phyloP scores from a whole-genome alignment of 1,140 invertebrate genomes.

The Linepithema humile region DNA sequence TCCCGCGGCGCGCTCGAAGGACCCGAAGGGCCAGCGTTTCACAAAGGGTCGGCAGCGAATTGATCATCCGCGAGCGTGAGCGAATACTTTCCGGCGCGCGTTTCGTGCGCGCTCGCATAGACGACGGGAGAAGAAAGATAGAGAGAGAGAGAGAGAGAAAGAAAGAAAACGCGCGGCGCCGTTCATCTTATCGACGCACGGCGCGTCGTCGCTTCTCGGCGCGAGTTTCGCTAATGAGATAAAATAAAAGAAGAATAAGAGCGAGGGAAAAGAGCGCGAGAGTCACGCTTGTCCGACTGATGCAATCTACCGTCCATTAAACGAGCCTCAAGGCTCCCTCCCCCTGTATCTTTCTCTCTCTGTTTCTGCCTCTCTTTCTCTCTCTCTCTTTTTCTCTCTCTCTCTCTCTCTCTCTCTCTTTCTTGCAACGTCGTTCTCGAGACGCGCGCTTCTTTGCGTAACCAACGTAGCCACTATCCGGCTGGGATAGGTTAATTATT shows the following conservation, averaged over 20 bases:
- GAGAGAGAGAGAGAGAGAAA: not conserved
- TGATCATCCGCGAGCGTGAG: slow-evolving; percentile 49
- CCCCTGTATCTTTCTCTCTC: slow-evolving; percentile 13
- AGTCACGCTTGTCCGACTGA: slow-evolving; percentile 70
- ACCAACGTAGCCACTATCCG: slow-evolving; percentile 65
- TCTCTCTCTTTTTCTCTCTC: not conserved
- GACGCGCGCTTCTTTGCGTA: slow-evolving; percentile 69
- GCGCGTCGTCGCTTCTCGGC: slow-evolving; percentile 58
- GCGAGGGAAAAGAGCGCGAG: slow-evolving; percentile 68
- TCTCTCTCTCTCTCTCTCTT: slow-evolving; percentile 20
- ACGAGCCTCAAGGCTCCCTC: slow-evolving; percentile 77
- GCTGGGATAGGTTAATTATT: slow-evolving; percentile 82
- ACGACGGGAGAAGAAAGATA: not conserved
- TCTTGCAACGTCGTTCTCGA: slow-evolving; percentile 42
- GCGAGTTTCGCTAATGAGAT: slow-evolving; percentile 66
- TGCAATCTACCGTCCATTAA: slow-evolving; percentile 81
- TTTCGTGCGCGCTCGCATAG: not conserved
- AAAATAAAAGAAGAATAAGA: slow-evolving; percentile 64
- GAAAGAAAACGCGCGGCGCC: not conserved
- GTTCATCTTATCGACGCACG: slow-evolving; percentile 61
- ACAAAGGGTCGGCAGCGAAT: slow-evolving; percentile 38
- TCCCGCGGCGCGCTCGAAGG: not conserved
- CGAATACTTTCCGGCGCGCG: slow-evolving; percentile 33
- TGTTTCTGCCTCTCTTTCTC: slow-evolving; percentile 13
- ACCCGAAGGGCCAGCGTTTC: slow-evolving; percentile 6